phyloP scores from a whole-genome alignment of 2,797 vertebrate genomes.

The Mycteria americana region DNA sequence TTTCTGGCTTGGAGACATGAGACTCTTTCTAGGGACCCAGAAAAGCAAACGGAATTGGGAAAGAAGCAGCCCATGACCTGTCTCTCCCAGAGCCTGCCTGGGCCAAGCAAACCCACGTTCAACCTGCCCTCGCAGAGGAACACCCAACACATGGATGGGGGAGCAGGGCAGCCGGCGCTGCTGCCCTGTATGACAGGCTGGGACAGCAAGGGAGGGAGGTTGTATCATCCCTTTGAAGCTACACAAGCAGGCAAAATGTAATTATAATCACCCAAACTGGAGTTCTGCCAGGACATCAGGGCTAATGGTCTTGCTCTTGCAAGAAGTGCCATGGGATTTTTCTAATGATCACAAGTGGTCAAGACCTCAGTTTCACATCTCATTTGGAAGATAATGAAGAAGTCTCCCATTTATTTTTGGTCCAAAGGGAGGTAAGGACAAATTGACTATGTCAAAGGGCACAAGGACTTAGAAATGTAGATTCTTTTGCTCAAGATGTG shows the following conservation, averaged over 20 bases:
- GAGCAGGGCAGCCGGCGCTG: neutral
- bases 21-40: neutral
- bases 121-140: neutral
- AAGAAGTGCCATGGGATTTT: constrained; percentile 55
- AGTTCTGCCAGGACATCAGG: constrained; percentile 55
- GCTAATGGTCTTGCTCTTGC: constrained; percentile 55
- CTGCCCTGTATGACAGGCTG: neutral
- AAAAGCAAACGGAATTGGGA: neutral
- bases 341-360: constrained; percentile 60
- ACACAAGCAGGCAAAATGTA: constrained; percentile 46
- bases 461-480: neutral
- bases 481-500: neutral
- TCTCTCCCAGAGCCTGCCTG: neutral
- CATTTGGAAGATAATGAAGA: constrained; percentile 71
- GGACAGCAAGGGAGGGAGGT: neutral
- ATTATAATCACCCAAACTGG: constrained; percentile 58
- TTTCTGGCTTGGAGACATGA: rapidly evolving
- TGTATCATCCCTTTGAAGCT: neutral
- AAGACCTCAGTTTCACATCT: constrained; percentile 69
- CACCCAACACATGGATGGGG: neutral
- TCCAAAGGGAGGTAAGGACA: constrained; percentile 48
- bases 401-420: constrained; percentile 59
- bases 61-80: neutral
- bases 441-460: constrained; percentile 56
- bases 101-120: rapidly evolving